phyloP scores from a whole-genome alignment of 2,113 vertebrate genomes.

The Crotophaga sulcirostris region DNA sequence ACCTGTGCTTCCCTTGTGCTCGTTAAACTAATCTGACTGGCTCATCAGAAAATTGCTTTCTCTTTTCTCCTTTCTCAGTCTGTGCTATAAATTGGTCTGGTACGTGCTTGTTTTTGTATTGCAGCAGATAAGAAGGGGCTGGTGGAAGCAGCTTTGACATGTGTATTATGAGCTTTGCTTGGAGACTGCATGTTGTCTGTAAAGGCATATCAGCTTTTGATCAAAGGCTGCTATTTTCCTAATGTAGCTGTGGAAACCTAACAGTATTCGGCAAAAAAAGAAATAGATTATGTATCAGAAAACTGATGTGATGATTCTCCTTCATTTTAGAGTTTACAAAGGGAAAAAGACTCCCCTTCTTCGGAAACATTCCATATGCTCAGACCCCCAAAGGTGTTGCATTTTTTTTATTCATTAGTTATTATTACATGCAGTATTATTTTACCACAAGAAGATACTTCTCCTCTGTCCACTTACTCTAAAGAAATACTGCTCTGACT shows the following conservation, averaged over 20 bases:
- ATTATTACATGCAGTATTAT: slow-evolving; percentile 34
- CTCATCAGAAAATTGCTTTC: slow-evolving; percentile 64
- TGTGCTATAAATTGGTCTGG: slow-evolving; percentile 59
- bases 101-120: slow-evolving; percentile 63
- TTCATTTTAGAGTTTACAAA: slow-evolving; percentile 99
- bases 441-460: slow-evolving; percentile 28
- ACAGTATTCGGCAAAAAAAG: slow-evolving; percentile 43
- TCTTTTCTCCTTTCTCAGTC: slow-evolving; percentile 41
- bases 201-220: slow-evolving; percentile 65
- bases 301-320: slow-evolving; percentile 94
- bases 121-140: slow-evolving; percentile 67
- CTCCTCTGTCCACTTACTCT: slow-evolving; percentile 40
- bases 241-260: slow-evolving; percentile 26
- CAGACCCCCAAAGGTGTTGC: slow-evolving; percentile 97
- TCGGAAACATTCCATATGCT: slow-evolving; percentile 99
- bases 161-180: slow-evolving; percentile 75
- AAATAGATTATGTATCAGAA: slow-evolving; percentile 55
- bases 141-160: slow-evolving; percentile 66
- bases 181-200: slow-evolving; percentile 80
- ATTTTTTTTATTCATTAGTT: slow-evolving; percentile 73
- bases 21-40: slow-evolving; percentile 67
- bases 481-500: slow-evolving; percentile 5
- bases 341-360: slow-evolving; percentile 99
- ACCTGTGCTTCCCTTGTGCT: slow-evolving; percentile 49
- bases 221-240: slow-evolving; percentile 67